Evolutionary conservation across 1,140 invertebrate species (phyloP), one percentile per base, ranked within the genome.

Genomic region (Drosophila leontia): DNA sequence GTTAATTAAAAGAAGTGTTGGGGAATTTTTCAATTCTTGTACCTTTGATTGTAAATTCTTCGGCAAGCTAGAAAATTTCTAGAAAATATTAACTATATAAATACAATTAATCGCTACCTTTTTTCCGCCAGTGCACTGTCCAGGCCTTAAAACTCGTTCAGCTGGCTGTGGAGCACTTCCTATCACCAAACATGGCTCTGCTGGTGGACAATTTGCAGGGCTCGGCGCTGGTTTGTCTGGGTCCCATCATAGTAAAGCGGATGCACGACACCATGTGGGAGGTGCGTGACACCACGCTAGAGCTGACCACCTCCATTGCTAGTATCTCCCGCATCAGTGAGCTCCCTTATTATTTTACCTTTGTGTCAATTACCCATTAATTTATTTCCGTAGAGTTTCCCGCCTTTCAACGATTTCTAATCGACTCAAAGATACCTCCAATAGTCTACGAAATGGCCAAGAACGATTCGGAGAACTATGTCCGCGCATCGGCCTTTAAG

Each of bases 251-350:
- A 0, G 95, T 94, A 7, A 94, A 94, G 88, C 95, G 96, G 81
- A 93, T 96, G 81, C 95, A 96, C 48, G 96, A 97, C 83, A 85
- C 94, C 11, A 93, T 95, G 41, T 97, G 96, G 96, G 96, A 97
- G 91, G 94, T 97, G 9, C 93, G 96, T 47, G 96, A 97, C 75
- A 96, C 95, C 5, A 95, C 95, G 0, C 86, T 97, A 6, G 96
- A 97, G 92, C 92, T 96, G 34, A 86, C 97, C 15, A 94, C 94
- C 29, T 95, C 95, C 1, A 95, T 96, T 72, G 94, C 95, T 2
- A 93, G 93, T 34, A 95, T 97, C 56, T 95, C 96, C 1, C 94
- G 95, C 92, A 92, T 94, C 17, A 96, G 96, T 97, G 94, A 94
- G 67, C 71, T 3, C 94, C 60, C 67, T 7, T 34, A 6, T 15